Evolutionary conservation across 2,113 vertebrate species (phyloP).

Genomic region (Scophthalmus maximus): DNA sequence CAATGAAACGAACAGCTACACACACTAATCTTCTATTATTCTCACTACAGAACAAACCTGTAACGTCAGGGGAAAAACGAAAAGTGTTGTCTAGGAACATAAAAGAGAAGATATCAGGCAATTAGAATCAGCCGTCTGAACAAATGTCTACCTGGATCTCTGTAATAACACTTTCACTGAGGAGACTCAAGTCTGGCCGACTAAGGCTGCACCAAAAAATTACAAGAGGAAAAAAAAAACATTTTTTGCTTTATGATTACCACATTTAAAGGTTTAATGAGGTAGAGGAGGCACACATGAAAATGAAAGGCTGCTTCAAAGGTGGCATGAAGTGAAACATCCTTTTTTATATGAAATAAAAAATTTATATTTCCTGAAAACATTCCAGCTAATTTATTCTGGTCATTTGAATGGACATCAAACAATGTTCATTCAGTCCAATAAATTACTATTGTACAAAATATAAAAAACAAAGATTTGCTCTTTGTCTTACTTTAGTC

Average conservation of each 20-base stretch:
- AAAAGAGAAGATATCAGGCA: constrained; percentile 64
- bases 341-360: background rate
- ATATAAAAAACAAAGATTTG: background rate
- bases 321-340: background rate
- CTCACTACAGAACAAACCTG: constrained; percentile 78
- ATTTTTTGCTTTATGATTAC: constrained; percentile 12
- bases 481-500: background rate
- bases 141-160: constrained; percentile 35
- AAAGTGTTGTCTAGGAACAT: constrained; percentile 74
- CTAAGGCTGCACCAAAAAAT: background rate
- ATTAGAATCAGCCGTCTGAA: constrained; percentile 61
- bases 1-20: constrained; percentile 36
- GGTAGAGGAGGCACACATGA: background rate
- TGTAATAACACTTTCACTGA: constrained; percentile 27
- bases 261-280: constrained; percentile 6
- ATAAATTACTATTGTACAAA: background rate
- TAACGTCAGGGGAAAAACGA: constrained; percentile 74
- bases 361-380: background rate
- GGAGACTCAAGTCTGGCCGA: constrained; percentile 10
- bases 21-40: constrained; percentile 53
- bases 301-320: no score
- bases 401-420: background rate
- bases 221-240: background rate
- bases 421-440: background rate
- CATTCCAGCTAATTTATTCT: background rate